Percentiles rank a stretch among this genome's conserved stretches.
Conservation (phyloP, 2,113 vertebrate species). For the Crocuta crocuta region DNA sequence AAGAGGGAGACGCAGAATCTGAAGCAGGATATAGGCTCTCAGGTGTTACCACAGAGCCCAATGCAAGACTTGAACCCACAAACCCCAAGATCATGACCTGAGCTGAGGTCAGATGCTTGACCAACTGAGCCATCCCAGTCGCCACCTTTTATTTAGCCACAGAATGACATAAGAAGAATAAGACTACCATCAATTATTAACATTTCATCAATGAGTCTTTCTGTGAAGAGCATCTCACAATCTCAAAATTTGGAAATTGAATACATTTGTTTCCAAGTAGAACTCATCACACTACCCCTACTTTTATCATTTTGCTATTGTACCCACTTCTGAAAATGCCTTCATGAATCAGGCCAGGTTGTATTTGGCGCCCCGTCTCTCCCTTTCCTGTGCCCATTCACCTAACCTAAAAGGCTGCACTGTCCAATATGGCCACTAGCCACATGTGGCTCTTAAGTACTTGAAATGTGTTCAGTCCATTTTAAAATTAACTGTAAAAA, state of each 20-base stretch:
- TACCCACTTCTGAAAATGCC: neutral
- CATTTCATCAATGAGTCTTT: constrained; percentile 22
- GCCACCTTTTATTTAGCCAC: neutral
- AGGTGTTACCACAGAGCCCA: too few relatives aligned
- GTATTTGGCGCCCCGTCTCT: neutral
- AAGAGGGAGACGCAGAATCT: too few relatives aligned
- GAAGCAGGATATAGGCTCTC: too few relatives aligned
- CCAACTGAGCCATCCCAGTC: too few relatives aligned
- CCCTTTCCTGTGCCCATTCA: neutral
- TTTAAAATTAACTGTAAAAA: neutral
- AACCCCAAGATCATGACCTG: too few relatives aligned
- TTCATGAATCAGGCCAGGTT: neutral
- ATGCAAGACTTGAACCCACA: too few relatives aligned
- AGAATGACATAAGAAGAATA: constrained; percentile 17
- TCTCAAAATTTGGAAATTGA: constrained; percentile 32
- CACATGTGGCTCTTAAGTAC: neutral
- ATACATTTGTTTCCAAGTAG: neutral
- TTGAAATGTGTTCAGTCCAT: neutral
- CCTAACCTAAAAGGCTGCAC: neutral
- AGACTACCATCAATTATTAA: neutral
- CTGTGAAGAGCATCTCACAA: neutral
- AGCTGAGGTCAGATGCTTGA: too few relatives aligned
- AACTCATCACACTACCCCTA: neutral
- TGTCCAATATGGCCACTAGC: neutral
- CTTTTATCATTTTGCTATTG: neutral